Conservation (phyloP, 2,113 vertebrate genomes). For the Crypturellus undulatus region DNA sequence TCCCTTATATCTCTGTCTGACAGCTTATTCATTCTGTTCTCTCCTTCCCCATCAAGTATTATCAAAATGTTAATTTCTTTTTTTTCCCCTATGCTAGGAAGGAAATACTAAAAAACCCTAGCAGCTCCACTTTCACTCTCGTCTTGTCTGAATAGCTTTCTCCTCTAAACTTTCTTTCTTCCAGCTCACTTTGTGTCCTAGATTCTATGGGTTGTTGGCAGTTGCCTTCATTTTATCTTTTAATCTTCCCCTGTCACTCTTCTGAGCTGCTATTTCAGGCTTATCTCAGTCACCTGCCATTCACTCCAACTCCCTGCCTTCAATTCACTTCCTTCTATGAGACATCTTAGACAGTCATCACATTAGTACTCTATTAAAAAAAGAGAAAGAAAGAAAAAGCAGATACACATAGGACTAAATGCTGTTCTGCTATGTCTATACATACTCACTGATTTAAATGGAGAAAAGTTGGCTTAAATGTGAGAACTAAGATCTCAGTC, state of each 20-base stretch:
- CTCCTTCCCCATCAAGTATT: neutral
- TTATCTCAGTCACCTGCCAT: constrained; percentile 58
- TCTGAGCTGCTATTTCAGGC: constrained; percentile 49
- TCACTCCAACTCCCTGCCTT: constrained; percentile 58
- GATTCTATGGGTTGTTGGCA: constrained; percentile 16
- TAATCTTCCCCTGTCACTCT: constrained; percentile 64
- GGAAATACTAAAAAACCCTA: neutral
- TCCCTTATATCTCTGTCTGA: neutral
- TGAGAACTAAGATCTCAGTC: neutral
- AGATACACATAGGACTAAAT: neutral
- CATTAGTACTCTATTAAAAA: neutral
- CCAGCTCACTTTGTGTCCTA: constrained; percentile 4
- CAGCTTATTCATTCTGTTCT: neutral
- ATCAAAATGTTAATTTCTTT: neutral
- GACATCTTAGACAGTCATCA: neutral
- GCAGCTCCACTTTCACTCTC: neutral
- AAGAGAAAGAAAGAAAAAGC: neutral
- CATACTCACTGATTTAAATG: neutral
- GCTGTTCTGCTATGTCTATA: neutral
- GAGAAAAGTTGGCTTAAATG: neutral
- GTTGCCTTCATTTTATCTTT: constrained; percentile 47
- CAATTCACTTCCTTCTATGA: neutral
- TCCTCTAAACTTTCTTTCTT: constrained; percentile 14
- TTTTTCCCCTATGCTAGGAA: neutral
- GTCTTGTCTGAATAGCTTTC: neutral